phyloP scores from a whole-genome alignment of 2,888 invertebrate species.

The Vanessa cardui region DNA sequence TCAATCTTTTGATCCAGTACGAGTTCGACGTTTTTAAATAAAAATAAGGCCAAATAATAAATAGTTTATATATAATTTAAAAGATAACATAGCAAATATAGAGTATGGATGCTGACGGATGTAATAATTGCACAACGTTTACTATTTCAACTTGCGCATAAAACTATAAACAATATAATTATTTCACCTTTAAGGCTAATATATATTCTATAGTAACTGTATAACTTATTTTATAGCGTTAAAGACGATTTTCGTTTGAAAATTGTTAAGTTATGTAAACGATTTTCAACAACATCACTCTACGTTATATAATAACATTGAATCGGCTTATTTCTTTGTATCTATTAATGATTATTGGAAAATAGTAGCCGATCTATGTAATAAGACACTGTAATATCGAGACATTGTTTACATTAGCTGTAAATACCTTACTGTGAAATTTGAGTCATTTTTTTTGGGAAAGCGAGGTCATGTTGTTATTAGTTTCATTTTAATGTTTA shows the following conservation, averaged over 20 bases:
- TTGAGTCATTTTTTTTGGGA: slow-evolving; percentile 18
- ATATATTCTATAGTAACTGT: neutral
- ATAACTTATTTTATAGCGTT: slow-evolving; percentile 10
- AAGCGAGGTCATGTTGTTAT: slow-evolving; percentile 21
- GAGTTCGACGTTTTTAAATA: neutral
- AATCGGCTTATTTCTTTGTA: slow-evolving; percentile 38
- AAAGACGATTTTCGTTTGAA: neutral
- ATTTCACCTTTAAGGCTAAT: slow-evolving; percentile 4
- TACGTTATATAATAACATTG: slow-evolving; percentile 38
- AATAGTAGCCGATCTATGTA: slow-evolving; percentile 49
- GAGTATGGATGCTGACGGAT: slow-evolving; percentile 44
- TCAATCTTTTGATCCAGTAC: too few species aligned
- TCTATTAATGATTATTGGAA: slow-evolving; percentile 46
- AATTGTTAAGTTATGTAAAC: neutral
- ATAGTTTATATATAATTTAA: neutral
- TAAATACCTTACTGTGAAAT: slow-evolving; percentile 23
- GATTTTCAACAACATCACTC: slow-evolving; percentile 6
- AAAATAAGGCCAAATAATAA: neutral
- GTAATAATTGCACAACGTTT: slow-evolving; percentile 44
- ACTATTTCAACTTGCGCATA: slow-evolving; percentile 17
- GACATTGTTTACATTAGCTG: slow-evolving; percentile 49
- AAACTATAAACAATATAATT: slow-evolving; percentile 5
- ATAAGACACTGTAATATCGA: slow-evolving; percentile 51
- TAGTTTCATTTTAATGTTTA: neutral
- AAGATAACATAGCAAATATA: slow-evolving; percentile 6